Base-by-base conservation (phyloP, 2,888 invertebrate species). In the Amphipoea oculea region DNA sequence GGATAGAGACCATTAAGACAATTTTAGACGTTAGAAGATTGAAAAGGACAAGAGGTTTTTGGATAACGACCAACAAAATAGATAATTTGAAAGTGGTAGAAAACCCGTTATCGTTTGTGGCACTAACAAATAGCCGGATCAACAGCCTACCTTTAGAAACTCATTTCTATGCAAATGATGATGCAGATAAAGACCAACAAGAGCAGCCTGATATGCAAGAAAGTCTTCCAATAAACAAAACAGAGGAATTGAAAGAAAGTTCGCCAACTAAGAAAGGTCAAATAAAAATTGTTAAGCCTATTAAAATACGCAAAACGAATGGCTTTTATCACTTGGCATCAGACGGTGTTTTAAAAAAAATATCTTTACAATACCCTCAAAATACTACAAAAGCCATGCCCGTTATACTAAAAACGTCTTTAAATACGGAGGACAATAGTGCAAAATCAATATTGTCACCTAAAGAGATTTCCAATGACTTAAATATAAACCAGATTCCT, bases 81-180 rank as follows among this genome's bases (percentile, higher is more conserved):
- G 95, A 96, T 82, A 95, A 96, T 89, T 82, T 91, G 29, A 94
- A 94, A 87, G 94, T 97, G 42, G 93, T 97, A 79, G 94, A 96
- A 83, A 94, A 96, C 85, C 96, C 96, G 17, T 85, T 96, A 79
- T 92, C 92, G 60, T 96, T 94, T 89, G 92, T 96, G 85, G 92
- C 94, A 36, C 62, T 86, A 73, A 85, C 84, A 73, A 84, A 69
- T 66, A 69, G 73, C 73, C 74, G 60, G 84, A 84, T 62, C 12
- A 81, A 76, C 40, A 83, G 88, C 77, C 84, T 91, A 78, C 88
- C 89, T 72, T 76, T 92, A 78, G 91, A 89, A 79, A 81, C 63
- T 40, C 83, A 85, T 85, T 78, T 75, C 42, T 14, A 4, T 57
- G 48, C 62, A 11, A 78, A 78, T 70, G 68, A 80, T 23, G 69